Conservation (phyloP, 1,140 invertebrate species). For the Formica exsecta region DNA sequence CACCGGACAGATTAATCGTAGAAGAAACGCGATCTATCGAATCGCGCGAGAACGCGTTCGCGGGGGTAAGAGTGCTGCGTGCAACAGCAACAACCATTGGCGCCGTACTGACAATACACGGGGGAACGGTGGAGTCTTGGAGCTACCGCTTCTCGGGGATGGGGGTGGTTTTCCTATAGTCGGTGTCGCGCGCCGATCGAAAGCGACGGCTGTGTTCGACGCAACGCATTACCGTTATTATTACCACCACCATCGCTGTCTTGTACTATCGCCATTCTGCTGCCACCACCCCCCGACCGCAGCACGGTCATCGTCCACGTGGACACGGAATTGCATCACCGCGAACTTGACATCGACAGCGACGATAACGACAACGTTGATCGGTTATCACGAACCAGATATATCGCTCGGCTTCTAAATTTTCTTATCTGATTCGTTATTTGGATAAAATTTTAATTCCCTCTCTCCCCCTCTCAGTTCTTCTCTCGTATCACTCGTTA, state of each 20-base stretch:
- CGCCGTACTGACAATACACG: conserved; percentile 66
- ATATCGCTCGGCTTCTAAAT: no score
- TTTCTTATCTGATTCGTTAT: background rate
- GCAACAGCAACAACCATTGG: conserved; percentile 64
- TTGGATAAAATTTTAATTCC: background rate
- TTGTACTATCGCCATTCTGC: background rate
- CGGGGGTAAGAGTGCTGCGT: conserved; percentile 26
- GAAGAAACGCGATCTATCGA: background rate
- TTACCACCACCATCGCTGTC: background rate
- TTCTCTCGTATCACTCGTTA: background rate
- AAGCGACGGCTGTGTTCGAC: conserved; percentile 24
- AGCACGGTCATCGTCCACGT: conserved; percentile 68
- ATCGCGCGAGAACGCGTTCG: background rate
- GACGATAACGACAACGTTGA: background rate
- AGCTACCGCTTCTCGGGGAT: background rate
- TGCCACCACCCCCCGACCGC: background rate
- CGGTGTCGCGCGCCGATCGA: conserved; percentile 67
- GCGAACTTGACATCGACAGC: conserved; percentile 66
- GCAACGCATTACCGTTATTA: conserved; percentile 26
- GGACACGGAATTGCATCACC: conserved; percentile 39
- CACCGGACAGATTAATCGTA: background rate
- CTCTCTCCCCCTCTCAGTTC: no score
- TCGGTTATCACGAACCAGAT: background rate
- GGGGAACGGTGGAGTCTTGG: conserved; percentile 48
- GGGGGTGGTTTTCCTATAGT: conserved; percentile 65